Conservation (phyloP, 2,888 invertebrate genomes). For the Rhogogaster chlorosoma region DNA sequence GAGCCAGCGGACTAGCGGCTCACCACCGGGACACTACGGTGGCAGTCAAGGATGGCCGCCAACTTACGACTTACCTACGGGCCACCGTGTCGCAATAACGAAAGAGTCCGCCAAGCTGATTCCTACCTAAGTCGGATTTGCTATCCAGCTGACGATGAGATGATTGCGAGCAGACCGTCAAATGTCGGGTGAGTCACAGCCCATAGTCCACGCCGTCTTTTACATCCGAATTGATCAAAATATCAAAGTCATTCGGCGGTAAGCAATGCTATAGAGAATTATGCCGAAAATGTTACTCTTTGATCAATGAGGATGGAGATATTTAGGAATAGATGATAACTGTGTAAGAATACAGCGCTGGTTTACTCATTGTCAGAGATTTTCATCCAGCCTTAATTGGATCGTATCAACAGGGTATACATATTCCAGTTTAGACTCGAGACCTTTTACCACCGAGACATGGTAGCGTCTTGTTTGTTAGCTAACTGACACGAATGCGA, state of each 20-base stretch:
- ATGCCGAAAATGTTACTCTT: neutral
- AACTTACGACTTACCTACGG: constrained; percentile 57
- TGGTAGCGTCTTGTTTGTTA: constrained; percentile 49
- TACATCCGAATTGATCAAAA: neutral
- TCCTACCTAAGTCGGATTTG: constrained; percentile 37
- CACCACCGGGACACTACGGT: constrained; percentile 52
- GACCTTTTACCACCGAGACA: constrained; percentile 48
- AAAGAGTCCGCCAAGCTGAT: constrained; percentile 19
- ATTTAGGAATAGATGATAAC: neutral
- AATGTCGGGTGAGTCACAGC: neutral
- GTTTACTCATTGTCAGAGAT: neutral
- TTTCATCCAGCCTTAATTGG: constrained; percentile 43
- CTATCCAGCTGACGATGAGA: neutral
- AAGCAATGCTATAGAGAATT: neutral
- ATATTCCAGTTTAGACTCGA: constrained; percentile 46
- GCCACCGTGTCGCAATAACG: constrained; percentile 50
- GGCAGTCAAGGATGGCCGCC: constrained; percentile 74
- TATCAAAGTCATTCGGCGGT: neutral
- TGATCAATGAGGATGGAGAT: neutral
- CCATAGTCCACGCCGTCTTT: neutral
- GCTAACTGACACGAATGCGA: constrained; percentile 49
- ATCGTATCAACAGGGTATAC: constrained; percentile 27
- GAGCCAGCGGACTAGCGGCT: constrained; percentile 48
- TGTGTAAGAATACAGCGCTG: neutral
- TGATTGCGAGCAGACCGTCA: constrained; percentile 26